Evolutionary conservation across 2,113 vertebrate species (phyloP).

Genomic region (Chaenocephalus aceratus): DNA sequence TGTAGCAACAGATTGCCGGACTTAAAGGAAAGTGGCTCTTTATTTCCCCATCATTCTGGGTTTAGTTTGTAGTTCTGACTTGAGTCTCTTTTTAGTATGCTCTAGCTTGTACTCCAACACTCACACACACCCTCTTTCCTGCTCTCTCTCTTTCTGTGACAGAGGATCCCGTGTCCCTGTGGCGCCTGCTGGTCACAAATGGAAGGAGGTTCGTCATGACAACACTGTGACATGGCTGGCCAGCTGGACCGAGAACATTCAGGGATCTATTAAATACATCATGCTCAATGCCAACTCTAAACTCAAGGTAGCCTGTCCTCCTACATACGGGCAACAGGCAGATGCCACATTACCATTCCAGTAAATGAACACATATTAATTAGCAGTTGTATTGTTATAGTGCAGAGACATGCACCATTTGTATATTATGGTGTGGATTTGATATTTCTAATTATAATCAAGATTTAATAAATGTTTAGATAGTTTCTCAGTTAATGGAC

Average conservation of each 20-base stretch:
- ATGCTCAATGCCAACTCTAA: slow-evolving; percentile 87
- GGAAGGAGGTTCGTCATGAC: slow-evolving; percentile 81
- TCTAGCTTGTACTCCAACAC: background rate
- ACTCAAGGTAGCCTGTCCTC: slow-evolving; percentile 78
- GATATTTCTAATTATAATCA: background rate
- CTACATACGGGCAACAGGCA: background rate
- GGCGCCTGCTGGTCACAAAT: slow-evolving; percentile 77
- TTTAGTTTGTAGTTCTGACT: background rate
- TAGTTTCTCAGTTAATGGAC: background rate
- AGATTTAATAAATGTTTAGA: background rate
- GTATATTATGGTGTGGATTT: background rate
- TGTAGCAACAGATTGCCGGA: no score
- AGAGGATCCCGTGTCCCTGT: slow-evolving; percentile 73
- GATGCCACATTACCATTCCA: background rate
- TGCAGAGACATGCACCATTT: background rate
- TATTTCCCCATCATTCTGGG: no score
- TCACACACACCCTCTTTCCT: background rate
- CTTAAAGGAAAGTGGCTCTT: no score
- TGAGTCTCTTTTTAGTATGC: background rate
- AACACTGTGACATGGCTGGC: slow-evolving; percentile 76
- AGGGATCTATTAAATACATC: slow-evolving; percentile 75
- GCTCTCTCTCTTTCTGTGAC: background rate
- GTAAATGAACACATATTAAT: background rate
- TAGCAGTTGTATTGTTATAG: no score
- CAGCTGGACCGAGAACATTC: slow-evolving; percentile 82